Evolutionary conservation across 2,888 invertebrate species (phyloP).

Genomic region (Podotricha telesiphe): DNA sequence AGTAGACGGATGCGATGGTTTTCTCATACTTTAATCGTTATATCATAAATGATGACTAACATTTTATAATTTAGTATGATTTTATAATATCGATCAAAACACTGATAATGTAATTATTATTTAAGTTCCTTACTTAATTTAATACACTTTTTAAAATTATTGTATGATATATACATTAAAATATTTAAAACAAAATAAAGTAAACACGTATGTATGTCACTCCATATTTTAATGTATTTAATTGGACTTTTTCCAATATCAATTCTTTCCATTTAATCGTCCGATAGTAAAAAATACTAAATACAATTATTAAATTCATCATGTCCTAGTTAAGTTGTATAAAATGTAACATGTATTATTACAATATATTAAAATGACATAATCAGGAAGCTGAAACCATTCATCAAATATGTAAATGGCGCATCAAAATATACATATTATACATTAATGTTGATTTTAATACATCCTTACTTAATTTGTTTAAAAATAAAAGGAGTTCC

Average conservation of each 20-base stretch:
- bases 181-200: no score
- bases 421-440: not conserved
- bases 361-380: not conserved
- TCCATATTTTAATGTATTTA: no score
- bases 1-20: constrained; percentile 35
- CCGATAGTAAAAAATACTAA: no score
- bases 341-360: not conserved
- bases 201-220: no score
- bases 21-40: constrained; percentile 33
- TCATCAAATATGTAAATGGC: constrained; percentile 8
- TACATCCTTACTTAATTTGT: not conserved
- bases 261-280: no score
- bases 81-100: not conserved
- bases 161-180: no score
- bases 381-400: not conserved
- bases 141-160: no score
- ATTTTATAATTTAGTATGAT: constrained; percentile 2
- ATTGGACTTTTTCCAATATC: no score
- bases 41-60: constrained; percentile 36
- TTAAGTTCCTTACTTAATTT: not conserved
- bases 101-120: not conserved
- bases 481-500: not conserved
- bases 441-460: not conserved
- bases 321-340: not conserved
- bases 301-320: no score